Percentiles rank a stretch among this genome's conserved stretches.
phyloP scores from a whole-genome alignment of 2,888 invertebrate species.

The Drosophila kokeensis region DNA sequence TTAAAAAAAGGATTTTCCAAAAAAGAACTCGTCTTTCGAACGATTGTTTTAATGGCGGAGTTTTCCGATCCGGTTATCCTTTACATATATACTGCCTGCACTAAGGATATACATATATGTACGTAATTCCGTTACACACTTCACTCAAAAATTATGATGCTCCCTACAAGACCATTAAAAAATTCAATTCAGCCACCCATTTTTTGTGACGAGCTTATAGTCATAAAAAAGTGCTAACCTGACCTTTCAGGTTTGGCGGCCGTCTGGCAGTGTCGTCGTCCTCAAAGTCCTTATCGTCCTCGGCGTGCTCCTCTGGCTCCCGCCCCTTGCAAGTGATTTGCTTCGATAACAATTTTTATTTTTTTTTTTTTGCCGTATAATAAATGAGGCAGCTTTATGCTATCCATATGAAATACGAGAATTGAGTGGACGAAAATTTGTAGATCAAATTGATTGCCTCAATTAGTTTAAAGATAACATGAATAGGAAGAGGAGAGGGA shows the following conservation, averaged over 20 bases:
- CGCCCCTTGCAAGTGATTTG: constrained; percentile 16
- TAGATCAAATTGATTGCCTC: constrained; percentile 61
- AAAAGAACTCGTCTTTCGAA: neutral
- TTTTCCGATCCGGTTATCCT: neutral
- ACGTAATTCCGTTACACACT: neutral
- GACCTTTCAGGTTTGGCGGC: constrained; percentile 40
- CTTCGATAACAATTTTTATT: constrained; percentile 41
- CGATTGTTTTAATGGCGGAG: neutral
- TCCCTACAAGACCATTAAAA: neutral
- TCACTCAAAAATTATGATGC: neutral
- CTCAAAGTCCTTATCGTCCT: constrained; percentile 8
- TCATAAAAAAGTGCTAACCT: constrained; percentile 49
- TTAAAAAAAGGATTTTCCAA: fast-evolving
- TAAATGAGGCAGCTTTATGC: constrained; percentile 63
- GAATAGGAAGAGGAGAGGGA: neutral
- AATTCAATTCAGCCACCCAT: neutral
- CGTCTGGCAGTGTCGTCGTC: constrained; percentile 30
- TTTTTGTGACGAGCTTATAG: neutral
- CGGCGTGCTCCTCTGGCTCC: neutral
- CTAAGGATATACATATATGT: neutral
- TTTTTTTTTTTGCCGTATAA: constrained; percentile 53
- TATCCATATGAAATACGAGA: constrained; percentile 66
- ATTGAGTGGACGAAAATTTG: constrained; percentile 37
- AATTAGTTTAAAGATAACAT: constrained; percentile 58
- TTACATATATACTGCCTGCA: neutral